Conservation (phyloP, 2,113 vertebrate species). For the Cricetomys ansorgei region DNA sequence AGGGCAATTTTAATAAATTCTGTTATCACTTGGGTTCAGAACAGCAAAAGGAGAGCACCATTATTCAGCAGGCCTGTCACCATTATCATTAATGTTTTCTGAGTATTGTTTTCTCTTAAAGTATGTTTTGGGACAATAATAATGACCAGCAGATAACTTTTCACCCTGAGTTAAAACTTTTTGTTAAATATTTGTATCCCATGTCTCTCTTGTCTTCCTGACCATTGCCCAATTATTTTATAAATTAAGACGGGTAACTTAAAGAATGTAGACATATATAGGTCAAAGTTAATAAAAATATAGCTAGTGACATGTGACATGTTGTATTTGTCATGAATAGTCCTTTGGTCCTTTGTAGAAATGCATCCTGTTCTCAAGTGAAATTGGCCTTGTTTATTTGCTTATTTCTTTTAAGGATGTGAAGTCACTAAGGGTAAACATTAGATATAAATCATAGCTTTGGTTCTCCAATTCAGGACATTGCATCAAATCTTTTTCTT, state of each 20-base stretch:
- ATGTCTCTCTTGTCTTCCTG: neutral
- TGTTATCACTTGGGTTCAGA: conserved; percentile 11
- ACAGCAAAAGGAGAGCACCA: neutral
- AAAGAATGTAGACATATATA: neutral
- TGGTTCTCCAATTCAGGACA: neutral
- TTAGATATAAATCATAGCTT: neutral
- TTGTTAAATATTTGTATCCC: neutral
- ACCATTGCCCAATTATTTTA: neutral
- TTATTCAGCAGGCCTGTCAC: conserved; percentile 7
- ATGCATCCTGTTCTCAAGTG: neutral
- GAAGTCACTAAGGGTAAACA: neutral
- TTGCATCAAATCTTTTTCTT: neutral
- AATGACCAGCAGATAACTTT: conserved; percentile 21
- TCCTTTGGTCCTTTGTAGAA: neutral
- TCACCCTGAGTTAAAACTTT: neutral
- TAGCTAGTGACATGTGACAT: neutral
- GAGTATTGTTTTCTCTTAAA: conserved; percentile 30
- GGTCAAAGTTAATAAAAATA: neutral
- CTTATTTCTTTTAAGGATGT: neutral
- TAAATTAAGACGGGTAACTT: neutral
- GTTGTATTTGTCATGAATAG: neutral
- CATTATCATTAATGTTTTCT: neutral
- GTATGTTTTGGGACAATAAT: conserved; percentile 26
- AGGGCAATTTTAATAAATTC: conserved; percentile 18
- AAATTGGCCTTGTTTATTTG: neutral